Evolutionary conservation across 2,888 invertebrate genomes (phyloP), one percentile per base, ranked within the genome.

Genomic region (Cryptocephalus primarius): DNA sequence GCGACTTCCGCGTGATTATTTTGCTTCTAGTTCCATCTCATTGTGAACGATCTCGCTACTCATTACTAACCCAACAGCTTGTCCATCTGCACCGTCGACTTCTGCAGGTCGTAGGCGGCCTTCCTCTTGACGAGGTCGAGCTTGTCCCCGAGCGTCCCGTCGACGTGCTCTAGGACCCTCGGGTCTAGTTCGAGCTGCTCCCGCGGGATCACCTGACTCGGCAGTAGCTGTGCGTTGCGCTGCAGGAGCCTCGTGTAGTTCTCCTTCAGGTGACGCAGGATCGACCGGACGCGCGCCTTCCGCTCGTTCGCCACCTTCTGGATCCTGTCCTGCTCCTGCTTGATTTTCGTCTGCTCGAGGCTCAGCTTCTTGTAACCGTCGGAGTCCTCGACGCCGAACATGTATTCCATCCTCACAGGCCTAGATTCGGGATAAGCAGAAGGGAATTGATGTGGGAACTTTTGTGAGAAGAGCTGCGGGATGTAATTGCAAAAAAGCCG

Each of bases 311-410:
- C 80, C 9, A 78, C 69, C n/a, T 74, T 69, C 66, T 75, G 72
- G 63, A 79, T 75, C 58, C 77, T 74, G 52, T 83, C 79, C 42
- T 74, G 70, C 62, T 88, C 84, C 9, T 77, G 78, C 60, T 80
- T 78, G 40, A 80, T 78, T 59, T 85, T 83, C 8, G 78, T 73
- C 62, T 88, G 77, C 62, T 89, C 88, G n/a, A 79, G 61, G 57
- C 71, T 76, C 22, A 70, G 63, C 47, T 68, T 57, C 48, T 66
- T 57, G 33, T 64, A 60, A 44, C 69, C 68, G 38, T 71, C 12
- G 36, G 13, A 2, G 12, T 36, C 36, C 12, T 36, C 11, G 11
- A 12, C 12, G n/a, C 12, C 11, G n/a, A 36, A n/a, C 36, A 36
- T 11, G 11, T 11, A 12, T 6, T 36, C 36, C 11, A 11, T 12